Base-by-base conservation (phyloP, 2,888 invertebrate species). In the Tiliacea citrago region DNA sequence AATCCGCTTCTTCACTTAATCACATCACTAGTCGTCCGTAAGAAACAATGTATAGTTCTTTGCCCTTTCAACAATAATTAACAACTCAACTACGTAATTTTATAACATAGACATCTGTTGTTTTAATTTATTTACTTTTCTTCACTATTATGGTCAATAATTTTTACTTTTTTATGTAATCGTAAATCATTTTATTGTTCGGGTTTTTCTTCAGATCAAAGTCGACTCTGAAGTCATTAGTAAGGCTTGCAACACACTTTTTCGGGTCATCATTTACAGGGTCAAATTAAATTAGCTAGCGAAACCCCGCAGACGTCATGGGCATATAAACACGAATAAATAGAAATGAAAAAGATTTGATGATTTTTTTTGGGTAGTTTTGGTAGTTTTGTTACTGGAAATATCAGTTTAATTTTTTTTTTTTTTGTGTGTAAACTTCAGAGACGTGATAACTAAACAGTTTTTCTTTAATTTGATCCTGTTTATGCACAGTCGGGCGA, bases 11-110 rank as follows among this genome's bases (percentile, higher is more conserved):
- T 35, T 45, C 35, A 10, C 0, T 3, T 0, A 8, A 42, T 18
- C 1, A 55, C 79, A 60, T 55, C 79, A 81, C 79, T 81, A 75
- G 53, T 49, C 0, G 63, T 45, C 4, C 47, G 45, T 63, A 18
- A 63, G 9, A n/a, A 45, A 82, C 82, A 77, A 69, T 62, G 82
- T 82, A 62, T 49, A 62, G 73, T 72, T 69, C 57, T 61, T 77
- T 82, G 42, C 68, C 73, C 82, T 77, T 62, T 61, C 18, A 12
- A 45, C 57, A 58, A 21, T 57, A 65, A 80, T 65, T 75, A 66
- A 55, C 53, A 49, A 63, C 47, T 35, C 21, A 51, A 39, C 35
- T 53, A 13, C 21, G n/a, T 74, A 13, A 39, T 47, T 39, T 35
- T 29, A 18, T 53, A 53, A 24, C 47, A 24, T 5, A n/a, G 6